Evolutionary conservation across 2,113 vertebrate species (phyloP).

Genomic region (Strix aluco): DNA sequence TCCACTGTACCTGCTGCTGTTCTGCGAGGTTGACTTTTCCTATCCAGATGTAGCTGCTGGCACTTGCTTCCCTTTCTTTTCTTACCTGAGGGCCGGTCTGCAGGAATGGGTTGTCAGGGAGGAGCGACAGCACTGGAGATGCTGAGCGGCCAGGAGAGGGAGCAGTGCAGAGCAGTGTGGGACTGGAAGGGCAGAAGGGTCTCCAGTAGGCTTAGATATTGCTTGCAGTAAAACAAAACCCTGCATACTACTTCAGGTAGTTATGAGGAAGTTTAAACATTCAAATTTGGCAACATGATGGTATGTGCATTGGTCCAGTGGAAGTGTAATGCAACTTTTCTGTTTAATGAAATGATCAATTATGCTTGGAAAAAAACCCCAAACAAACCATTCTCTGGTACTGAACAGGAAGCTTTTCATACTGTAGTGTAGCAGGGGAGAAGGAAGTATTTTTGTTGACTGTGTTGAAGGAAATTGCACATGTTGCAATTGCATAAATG

Average conservation of each 20-base stretch:
- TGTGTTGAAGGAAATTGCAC: not conserved
- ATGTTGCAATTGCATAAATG: not conserved
- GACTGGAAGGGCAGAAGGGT: not conserved
- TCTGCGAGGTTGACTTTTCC: not conserved
- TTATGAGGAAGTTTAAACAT: not conserved
- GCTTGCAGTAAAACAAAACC: not conserved
- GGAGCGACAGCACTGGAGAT: fast-evolving
- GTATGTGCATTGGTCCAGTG: not conserved
- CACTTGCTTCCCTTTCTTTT: not conserved
- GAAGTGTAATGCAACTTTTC: not conserved
- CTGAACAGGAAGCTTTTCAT: not conserved
- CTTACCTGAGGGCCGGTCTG: not conserved
- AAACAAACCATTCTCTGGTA: not conserved
- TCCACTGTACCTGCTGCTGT: not conserved
- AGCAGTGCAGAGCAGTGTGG: not conserved
- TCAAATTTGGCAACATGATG: fast-evolving
- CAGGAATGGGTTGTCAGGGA: not conserved
- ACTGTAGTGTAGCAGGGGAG: not conserved
- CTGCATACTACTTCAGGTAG: not conserved
- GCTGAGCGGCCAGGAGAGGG: not conserved
- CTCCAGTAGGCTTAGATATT: not conserved
- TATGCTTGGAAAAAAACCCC: not conserved
- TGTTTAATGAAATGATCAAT: not conserved
- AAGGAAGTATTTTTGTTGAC: not conserved
- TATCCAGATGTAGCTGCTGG: not conserved